Evolutionary conservation across 2,888 invertebrate genomes (phyloP).

Genomic region (Ceramica pisi): DNA sequence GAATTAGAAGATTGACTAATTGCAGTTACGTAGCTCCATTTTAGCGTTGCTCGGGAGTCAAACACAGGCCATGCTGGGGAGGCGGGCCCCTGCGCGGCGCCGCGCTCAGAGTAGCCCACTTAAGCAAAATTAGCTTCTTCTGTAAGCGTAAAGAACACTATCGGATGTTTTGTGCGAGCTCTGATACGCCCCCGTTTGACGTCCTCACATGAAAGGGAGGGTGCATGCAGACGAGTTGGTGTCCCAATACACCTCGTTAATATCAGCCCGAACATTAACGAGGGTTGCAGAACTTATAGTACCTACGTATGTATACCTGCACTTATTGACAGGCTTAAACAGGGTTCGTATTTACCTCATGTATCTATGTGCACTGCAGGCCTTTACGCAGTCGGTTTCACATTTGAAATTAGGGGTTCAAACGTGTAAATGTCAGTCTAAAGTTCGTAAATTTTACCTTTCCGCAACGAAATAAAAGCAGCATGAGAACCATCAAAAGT

Average conservation of each 20-base stretch:
- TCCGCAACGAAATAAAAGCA: constrained; percentile 15
- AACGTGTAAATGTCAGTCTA: constrained; percentile 37
- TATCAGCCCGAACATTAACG: constrained; percentile 58
- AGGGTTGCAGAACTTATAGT: constrained; percentile 39
- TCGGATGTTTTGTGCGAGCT: constrained; percentile 87
- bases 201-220: constrained; percentile 83
- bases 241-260: constrained; percentile 79
- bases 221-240: constrained; percentile 68
- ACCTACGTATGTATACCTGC: constrained; percentile 16
- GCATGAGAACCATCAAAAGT: constrained; percentile 15
- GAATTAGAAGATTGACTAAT: constrained; percentile 56
- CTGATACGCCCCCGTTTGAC: constrained; percentile 85
- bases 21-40: constrained; percentile 74
- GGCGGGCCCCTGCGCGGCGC: constrained; percentile 76
- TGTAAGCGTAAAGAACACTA: constrained; percentile 89
- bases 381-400: constrained; percentile 28
- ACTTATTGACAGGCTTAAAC: constrained; percentile 48
- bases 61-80: constrained; percentile 78
- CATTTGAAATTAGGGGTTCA: constrained; percentile 48
- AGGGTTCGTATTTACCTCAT: constrained; percentile 22
- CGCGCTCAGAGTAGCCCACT: constrained; percentile 87
- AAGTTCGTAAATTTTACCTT: constrained; percentile 31
- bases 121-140: constrained; percentile 90
- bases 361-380: constrained; percentile 3
- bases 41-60: constrained; percentile 78